Evolutionary conservation across 2,113 vertebrate genomes (phyloP).

Genomic region (Salvelinus namaycush): DNA sequence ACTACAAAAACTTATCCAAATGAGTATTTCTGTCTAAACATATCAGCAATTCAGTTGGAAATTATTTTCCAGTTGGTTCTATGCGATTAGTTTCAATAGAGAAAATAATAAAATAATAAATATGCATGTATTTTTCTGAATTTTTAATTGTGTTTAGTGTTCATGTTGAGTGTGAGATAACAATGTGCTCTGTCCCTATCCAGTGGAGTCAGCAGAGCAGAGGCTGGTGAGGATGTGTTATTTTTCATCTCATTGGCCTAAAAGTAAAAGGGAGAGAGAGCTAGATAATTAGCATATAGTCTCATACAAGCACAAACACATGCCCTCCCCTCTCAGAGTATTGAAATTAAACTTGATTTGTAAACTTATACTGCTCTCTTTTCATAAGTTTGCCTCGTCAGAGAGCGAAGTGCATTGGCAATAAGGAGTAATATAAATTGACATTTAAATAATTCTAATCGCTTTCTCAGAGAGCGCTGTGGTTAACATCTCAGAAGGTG

Average conservation of each 20-base stretch:
- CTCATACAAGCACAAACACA: not conserved
- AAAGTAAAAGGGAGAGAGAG: not conserved
- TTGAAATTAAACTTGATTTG: constrained; percentile 48
- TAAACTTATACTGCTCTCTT: constrained; percentile 15
- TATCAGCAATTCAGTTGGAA: not conserved
- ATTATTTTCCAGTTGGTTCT: not conserved
- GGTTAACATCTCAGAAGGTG: constrained; percentile 37
- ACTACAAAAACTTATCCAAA: not conserved
- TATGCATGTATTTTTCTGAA: not conserved
- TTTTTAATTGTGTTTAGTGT: constrained; percentile 1
- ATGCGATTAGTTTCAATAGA: not conserved
- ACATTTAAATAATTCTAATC: constrained; percentile 67
- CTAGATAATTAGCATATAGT: constrained; percentile 1
- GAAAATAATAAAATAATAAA: not conserved
- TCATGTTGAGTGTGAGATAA: not conserved
- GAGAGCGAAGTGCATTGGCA: not conserved
- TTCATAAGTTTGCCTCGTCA: constrained; percentile 19
- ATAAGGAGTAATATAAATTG: constrained; percentile 59
- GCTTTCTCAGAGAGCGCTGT: constrained; percentile 31
- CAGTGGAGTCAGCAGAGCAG: not conserved
- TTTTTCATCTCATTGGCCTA: constrained; percentile 5
- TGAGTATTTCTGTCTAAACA: not conserved
- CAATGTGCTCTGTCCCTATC: not conserved
- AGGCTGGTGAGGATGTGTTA: not conserved
- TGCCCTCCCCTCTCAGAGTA: not conserved